Evolutionary conservation across 2,113 vertebrate genomes (phyloP).

Genomic region (Agapornis roseicollis): DNA sequence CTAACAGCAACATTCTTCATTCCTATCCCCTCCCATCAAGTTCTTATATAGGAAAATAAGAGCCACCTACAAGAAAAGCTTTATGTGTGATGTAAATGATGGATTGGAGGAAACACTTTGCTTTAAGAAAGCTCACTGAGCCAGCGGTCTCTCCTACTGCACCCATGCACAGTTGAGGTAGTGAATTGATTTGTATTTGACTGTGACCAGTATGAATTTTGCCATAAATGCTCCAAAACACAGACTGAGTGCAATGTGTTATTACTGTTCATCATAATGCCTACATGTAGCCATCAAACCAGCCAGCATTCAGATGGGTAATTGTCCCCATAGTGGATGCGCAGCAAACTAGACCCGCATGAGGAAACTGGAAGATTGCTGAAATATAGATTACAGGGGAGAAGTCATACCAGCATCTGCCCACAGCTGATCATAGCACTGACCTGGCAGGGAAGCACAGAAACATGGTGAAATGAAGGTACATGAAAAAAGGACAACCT

Average conservation of each 20-base stretch:
- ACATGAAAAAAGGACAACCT: not conserved
- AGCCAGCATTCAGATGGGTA: not conserved
- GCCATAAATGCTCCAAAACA: not conserved
- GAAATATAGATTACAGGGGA: not conserved
- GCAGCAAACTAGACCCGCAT: not conserved
- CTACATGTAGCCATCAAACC: not conserved
- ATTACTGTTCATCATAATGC: not conserved
- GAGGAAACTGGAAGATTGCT: not conserved
- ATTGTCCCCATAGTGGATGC: not conserved
- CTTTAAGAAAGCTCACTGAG: not conserved
- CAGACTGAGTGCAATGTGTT: fast-evolving
- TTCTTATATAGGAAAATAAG: not conserved
- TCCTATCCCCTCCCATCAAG: not conserved
- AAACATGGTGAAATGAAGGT: not conserved
- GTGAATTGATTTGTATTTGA: not conserved
- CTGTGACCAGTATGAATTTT: not conserved
- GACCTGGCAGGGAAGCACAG: not conserved
- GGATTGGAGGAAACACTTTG: not conserved
- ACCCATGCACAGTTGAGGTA: fast-evolving
- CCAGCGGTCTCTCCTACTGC: not conserved
- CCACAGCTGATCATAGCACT: not conserved
- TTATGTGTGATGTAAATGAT: not conserved
- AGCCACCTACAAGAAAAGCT: not conserved
- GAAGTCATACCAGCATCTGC: not conserved
- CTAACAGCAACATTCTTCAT: not conserved